Evolutionary conservation across 2,888 invertebrate species (phyloP), one percentile per base, ranked within the genome.

Genomic region (Tridacna gigas): DNA sequence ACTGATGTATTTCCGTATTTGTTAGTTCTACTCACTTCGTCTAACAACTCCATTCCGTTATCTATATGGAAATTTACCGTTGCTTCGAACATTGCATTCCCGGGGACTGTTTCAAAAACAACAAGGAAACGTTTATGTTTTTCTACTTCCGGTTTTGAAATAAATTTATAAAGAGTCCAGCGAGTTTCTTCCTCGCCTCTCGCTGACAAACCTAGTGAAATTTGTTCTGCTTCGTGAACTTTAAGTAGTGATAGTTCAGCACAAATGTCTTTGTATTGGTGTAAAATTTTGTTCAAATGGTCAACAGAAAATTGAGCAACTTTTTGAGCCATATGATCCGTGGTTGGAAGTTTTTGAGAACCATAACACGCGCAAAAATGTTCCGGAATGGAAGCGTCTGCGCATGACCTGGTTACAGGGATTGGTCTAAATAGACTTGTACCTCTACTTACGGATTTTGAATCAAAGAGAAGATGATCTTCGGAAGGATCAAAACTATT

Each of bases 291-390:
- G 63, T 77, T 88, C n/a, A 89, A 79, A 79, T 81, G 78, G 15
- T 45, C 94, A 89, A 79, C 95, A 90, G 63, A 92, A 77, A 80
- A 86, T 13, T 56, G 89, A 1, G 96, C 97, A 0, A 97, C 96
- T 47, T 95, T 95, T 0, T 93, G 83, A 20, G 96, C 96, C 13
- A 96, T 92, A 0, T 95, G 93, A 48, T 96, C 95, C 0, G 94
- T 92, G 0, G 95, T 79, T 0, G 96, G 94, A 0, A 98, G 95
- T 77, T 96, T 95, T 85, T 96, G 95, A 98, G 98, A 98, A 22
- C 96, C 96, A 4, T 98, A 95, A 93, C 99, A 99, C 0, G 98
- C 97, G 94, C 99, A 99, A 98, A 98, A 99, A 94, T 99, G 98
- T 0, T 98, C 97, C 93, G 98, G 98, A 83, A 99, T 97, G 79